phyloP scores from a whole-genome alignment of 1,140 invertebrate genomes.

The Drosophila navojoa region DNA sequence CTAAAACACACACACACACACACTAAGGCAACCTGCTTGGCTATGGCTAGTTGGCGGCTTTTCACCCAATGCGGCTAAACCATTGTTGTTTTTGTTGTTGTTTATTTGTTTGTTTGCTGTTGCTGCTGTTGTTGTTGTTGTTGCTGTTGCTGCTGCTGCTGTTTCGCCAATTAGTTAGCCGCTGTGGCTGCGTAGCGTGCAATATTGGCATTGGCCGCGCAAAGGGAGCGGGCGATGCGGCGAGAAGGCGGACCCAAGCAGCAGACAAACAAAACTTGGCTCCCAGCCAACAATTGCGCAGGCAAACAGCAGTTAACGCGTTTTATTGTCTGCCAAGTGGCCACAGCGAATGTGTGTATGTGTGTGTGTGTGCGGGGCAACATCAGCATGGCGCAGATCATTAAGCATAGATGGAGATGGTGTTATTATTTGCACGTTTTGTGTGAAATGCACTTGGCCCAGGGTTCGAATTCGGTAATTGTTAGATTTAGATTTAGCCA shows the following conservation, averaged over 20 bases:
- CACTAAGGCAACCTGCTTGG: slow-evolving; percentile 36
- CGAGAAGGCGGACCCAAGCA: not conserved
- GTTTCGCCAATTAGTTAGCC: slow-evolving; percentile 59
- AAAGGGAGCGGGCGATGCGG: slow-evolving; percentile 10
- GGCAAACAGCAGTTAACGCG: slow-evolving; percentile 76
- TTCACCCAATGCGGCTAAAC: slow-evolving; percentile 46
- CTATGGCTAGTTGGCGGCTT: slow-evolving; percentile 51
- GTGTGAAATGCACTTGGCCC: slow-evolving; percentile 70
- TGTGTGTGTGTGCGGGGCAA: slow-evolving; percentile 15
- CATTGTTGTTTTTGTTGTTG: slow-evolving; percentile 50
- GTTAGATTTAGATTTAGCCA: slow-evolving; percentile 1
- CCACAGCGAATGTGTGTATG: slow-evolving; percentile 16
- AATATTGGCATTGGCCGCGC: slow-evolving; percentile 69
- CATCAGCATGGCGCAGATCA: slow-evolving; percentile 55
- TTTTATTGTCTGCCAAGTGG: slow-evolving; percentile 76
- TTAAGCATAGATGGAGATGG: slow-evolving; percentile 68
- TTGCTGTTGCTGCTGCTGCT: slow-evolving; percentile 42
- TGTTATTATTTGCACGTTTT: slow-evolving; percentile 79
- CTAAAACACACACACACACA: slow-evolving; percentile 8
- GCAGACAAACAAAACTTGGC: slow-evolving; percentile 63
- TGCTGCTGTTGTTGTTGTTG: slow-evolving; percentile 39
- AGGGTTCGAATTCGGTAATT: slow-evolving; percentile 12
- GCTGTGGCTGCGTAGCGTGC: slow-evolving; percentile 52
- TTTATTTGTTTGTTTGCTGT: no score
- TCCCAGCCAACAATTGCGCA: slow-evolving; percentile 59